A percentile compares a stretch with the other conserved stretches of the same genome.
Conservation (phyloP, 2,888 invertebrate genomes). For the Megalurothrips usitatus region DNA sequence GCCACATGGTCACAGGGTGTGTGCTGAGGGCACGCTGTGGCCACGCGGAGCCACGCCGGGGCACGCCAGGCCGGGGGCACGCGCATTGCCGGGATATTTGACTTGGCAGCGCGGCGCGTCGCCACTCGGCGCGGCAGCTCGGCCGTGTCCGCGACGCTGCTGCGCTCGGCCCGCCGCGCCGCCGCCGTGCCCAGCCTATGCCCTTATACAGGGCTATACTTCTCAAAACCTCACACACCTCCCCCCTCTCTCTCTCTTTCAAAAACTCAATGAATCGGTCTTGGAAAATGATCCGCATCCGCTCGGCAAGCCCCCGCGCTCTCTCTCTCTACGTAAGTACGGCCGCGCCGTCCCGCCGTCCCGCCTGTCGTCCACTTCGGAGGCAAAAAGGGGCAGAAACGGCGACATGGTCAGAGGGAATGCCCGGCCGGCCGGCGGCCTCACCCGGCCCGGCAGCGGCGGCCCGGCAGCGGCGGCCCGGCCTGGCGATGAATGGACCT, state of each 20-base stretch:
- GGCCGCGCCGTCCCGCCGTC: neutral
- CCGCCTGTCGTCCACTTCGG: neutral
- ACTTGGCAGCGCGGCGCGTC: neutral
- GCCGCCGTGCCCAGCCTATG: neutral
- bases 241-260: neutral
- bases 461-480: too few species aligned
- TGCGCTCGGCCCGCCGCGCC: too few species aligned
- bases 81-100: neutral
- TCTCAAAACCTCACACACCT: too few species aligned
- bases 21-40: too few species aligned
- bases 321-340: neutral
- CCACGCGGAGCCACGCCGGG: too few species aligned
- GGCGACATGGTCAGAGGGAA: neutral
- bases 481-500: conserved; percentile 13
- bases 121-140: too few species aligned
- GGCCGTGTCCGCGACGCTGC: too few species aligned
- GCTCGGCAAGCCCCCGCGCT: too few species aligned
- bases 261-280: conserved; percentile 8
- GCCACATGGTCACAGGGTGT: neutral
- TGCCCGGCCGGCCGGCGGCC: neutral
- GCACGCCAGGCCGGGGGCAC: too few species aligned
- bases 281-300: neutral
- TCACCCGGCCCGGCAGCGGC: too few species aligned
- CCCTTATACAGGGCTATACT: too few species aligned
- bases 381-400: neutral